Evolutionary conservation across 2,113 vertebrate genomes (phyloP).

Genomic region (Mystacornis crossleyi): DNA sequence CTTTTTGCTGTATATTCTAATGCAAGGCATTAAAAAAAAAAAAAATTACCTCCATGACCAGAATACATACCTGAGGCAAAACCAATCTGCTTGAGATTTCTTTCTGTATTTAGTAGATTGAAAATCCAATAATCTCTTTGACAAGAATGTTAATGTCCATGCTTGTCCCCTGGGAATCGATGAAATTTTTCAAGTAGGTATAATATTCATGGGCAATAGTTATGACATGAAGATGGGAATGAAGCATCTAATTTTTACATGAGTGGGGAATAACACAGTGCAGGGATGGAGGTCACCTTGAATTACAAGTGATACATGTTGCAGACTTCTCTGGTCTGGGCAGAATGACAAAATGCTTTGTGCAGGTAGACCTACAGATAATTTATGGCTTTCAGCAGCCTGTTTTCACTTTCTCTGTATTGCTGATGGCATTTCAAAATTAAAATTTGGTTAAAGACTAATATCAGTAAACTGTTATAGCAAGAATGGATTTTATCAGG

Average conservation of each 20-base stretch:
- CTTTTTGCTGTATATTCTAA: background rate
- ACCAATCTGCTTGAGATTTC: background rate
- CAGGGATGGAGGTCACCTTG: background rate
- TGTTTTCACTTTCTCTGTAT: background rate
- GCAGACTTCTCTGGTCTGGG: background rate
- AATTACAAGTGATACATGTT: background rate
- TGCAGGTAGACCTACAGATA: background rate
- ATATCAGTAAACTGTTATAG: background rate
- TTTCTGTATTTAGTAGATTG: background rate
- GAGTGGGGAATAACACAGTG: background rate
- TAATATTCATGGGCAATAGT: background rate
- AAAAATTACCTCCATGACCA: background rate
- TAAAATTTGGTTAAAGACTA: background rate
- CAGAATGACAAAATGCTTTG: background rate
- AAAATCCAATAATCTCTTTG: conserved; percentile 23
- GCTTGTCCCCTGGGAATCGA: background rate
- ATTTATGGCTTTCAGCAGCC: background rate
- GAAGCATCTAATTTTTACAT: background rate
- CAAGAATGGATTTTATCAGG: background rate
- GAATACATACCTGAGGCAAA: background rate
- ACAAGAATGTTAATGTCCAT: background rate
- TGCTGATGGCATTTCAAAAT: background rate
- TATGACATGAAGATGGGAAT: background rate
- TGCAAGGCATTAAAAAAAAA: background rate
- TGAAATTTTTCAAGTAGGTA: background rate